Base-by-base conservation (phyloP, 2,797 vertebrate species). In the Mycteria americana region DNA sequence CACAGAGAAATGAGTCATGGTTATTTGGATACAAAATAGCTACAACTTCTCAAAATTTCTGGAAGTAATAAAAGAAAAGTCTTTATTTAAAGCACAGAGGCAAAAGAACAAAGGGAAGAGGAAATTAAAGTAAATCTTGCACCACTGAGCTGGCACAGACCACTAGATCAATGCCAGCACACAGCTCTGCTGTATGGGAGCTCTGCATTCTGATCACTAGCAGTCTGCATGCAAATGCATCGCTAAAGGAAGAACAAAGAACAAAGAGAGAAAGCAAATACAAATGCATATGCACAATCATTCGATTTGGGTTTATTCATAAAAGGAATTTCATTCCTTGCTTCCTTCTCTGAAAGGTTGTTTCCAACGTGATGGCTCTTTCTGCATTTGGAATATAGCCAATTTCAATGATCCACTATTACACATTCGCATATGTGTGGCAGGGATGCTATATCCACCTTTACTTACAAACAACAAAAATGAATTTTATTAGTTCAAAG, bases 61-160 rank as follows among this genome's bases (percentile, higher is more conserved):
- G 74, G 46, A 92, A 65, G 82, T 70, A 85, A 88, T 79, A 85
- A 92, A 75, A 76, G 85, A 72, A 93, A 93, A 88, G 85, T 59
- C 76, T 85, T 96, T 77, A 76, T 93, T 93, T 92, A 92, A 96
- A 95, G 89, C 89, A 54, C 51, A 62, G 85, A 94, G 72, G 90
- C 75, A 95, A 94, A 93, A 96, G 92, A 97, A 97, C 89, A 97
- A 97, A 97, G 83, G 53, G 31, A 89, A 87, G 85, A 94, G 94
- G 96, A 97, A 97, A 97, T 97, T 97, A 96, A 97, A 97, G 96
- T 79, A 95, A 97, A 96, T 90, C 94, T 96, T 97, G 95, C 95
- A 95, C 75, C 94, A 85, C 48, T 92, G 97, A 97, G 94, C 97
- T 97, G 93, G 95, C 95, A 97, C 93, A 94, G 95, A 88, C 45